Evolutionary conservation across 2,888 invertebrate genomes (phyloP).

Genomic region (Gari tellinella): DNA sequence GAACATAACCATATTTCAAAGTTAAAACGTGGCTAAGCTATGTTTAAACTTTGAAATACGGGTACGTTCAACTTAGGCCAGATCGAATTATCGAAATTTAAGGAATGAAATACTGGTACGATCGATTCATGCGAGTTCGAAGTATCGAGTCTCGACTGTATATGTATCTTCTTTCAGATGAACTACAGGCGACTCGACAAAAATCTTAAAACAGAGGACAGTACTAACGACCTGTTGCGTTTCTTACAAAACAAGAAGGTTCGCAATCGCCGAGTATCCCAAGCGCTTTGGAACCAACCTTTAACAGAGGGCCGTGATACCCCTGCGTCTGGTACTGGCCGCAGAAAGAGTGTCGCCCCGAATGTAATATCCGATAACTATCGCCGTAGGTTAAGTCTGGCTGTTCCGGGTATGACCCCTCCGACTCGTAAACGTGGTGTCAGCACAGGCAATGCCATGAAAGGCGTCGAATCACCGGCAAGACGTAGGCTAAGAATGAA

Average conservation of each 20-base stretch:
- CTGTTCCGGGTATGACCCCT: slow-evolving; percentile 31
- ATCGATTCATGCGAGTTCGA: too few relatives aligned
- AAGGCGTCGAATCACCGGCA: slow-evolving; percentile 51
- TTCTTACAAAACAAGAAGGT: slow-evolving; percentile 68
- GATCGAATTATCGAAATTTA: too few relatives aligned
- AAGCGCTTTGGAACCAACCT: slow-evolving; percentile 42
- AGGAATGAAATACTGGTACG: too few relatives aligned
- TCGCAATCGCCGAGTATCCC: slow-evolving; percentile 61
- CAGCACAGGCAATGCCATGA: slow-evolving; percentile 44
- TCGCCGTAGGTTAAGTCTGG: slow-evolving; percentile 63
- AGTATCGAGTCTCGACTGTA: too few relatives aligned
- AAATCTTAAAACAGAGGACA: slow-evolving; percentile 62
- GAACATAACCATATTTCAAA: too few relatives aligned
- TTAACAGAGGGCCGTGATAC: slow-evolving; percentile 10
- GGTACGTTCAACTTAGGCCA: too few relatives aligned
- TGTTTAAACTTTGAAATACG: too few relatives aligned
- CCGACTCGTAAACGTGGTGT: slow-evolving; percentile 40
- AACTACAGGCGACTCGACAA: slow-evolving; percentile 59
- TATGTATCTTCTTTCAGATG: slow-evolving; percentile 49
- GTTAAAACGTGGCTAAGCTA: too few relatives aligned
- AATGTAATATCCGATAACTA: slow-evolving; percentile 58
- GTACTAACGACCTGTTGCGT: slow-evolving; percentile 60
- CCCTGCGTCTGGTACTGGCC: slow-evolving; percentile 1
- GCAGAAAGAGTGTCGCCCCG: slow-evolving; percentile 45
- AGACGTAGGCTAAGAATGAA: slow-evolving; percentile 35